Percentiles rank a stretch among this genome's conserved stretches.
Evolutionary conservation across 1,140 invertebrate genomes (phyloP).

Genomic region (Drosophila sp.): DNA sequence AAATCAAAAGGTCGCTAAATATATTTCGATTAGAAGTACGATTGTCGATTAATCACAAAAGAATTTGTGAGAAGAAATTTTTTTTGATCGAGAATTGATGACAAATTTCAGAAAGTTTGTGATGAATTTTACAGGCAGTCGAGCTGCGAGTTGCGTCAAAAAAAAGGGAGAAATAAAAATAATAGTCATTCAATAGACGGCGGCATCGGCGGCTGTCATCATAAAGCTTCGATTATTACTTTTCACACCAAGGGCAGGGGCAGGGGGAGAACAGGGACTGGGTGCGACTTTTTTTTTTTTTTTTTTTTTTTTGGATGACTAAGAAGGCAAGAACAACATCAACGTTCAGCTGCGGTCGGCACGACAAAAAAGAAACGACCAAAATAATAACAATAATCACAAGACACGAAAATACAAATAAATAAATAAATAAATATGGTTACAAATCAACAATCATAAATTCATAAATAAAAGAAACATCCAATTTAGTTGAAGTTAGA

Average conservation of each 20-base stretch:
- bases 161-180: conserved; percentile 33
- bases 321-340: conserved; percentile 3
- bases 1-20: too few species aligned
- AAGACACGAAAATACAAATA: conserved; percentile 17
- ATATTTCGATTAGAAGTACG: too few species aligned
- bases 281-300: neutral
- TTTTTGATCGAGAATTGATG: too few species aligned
- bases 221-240: conserved; percentile 77
- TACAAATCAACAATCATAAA: conserved; percentile 64
- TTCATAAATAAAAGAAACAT: conserved; percentile 36
- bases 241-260: conserved; percentile 62
- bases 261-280: neutral
- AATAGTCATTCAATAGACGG: conserved; percentile 69
- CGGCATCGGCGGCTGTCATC: conserved; percentile 58
- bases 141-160: neutral
- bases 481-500: neutral
- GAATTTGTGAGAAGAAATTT: too few species aligned
- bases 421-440: conserved; percentile 1
- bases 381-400: conserved; percentile 11
- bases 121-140: too few species aligned
- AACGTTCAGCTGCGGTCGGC: conserved; percentile 16
- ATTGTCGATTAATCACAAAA: too few species aligned
- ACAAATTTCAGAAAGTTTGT: too few species aligned
- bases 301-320: neutral
- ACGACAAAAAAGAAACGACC: conserved; percentile 33